Evolutionary conservation across 2,113 vertebrate genomes (phyloP).

Genomic region (Leucosticte australis): DNA sequence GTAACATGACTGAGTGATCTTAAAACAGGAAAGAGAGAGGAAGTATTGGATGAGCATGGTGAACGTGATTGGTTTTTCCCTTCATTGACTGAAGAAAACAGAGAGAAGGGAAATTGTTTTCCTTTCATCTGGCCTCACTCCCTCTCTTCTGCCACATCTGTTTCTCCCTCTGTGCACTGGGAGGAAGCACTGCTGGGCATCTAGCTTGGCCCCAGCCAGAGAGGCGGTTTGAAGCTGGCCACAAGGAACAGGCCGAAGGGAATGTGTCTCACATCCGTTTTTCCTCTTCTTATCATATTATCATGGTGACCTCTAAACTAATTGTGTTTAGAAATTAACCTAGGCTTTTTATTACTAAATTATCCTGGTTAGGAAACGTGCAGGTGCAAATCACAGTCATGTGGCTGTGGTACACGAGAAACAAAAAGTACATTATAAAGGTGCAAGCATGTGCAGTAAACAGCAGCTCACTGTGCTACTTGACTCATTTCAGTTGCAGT

Average conservation of each 20-base stretch:
- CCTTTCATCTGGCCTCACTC: not conserved
- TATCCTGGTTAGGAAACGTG: not conserved
- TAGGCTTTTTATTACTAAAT: not conserved
- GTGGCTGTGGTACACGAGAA: not conserved
- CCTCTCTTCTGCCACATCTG: not conserved
- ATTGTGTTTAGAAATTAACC: not conserved
- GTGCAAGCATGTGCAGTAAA: not conserved
- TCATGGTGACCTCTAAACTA: not conserved
- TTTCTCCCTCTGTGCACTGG: not conserved
- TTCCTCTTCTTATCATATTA: not conserved
- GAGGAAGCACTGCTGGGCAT: not conserved
- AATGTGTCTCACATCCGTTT: not conserved
- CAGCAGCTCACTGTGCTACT: not conserved
- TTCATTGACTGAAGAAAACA: not conserved
- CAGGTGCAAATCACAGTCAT: not conserved
- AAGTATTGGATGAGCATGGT: rapidly evolving
- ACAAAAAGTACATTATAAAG: not conserved
- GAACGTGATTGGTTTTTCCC: not conserved
- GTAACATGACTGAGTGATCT: not conserved
- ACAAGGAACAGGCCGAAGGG: rapidly evolving
- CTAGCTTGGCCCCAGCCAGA: not conserved
- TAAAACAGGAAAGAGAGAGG: not conserved
- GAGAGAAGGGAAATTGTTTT: not conserved
- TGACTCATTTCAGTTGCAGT: not conserved
- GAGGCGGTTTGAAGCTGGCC: rapidly evolving